Percentiles rank a stretch among this genome's conserved stretches.
Evolutionary conservation across 1,140 invertebrate species (phyloP).

Genomic region (Hesperophylax magnus): DNA sequence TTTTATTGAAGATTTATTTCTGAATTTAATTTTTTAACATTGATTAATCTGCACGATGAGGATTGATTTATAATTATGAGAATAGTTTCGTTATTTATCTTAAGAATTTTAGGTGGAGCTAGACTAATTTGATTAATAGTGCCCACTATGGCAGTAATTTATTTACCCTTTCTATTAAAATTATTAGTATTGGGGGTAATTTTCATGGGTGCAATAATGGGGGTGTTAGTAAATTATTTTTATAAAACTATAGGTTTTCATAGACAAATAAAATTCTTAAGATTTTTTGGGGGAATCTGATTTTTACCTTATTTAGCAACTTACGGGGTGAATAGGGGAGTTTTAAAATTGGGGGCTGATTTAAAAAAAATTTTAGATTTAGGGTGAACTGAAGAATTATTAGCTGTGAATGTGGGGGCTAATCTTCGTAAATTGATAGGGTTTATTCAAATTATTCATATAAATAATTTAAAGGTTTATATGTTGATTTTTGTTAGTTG

Average conservation of each 20-base stretch:
- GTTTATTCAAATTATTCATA: conserved; percentile 60
- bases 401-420: conserved; percentile 62
- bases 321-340: conserved; percentile 59
- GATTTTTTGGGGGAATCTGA: conserved; percentile 63
- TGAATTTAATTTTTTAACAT: no score
- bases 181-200: conserved; percentile 65
- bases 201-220: conserved; percentile 56
- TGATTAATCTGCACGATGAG: no score
- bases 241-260: no score
- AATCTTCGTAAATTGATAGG: conserved; percentile 60
- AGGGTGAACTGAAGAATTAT: conserved; percentile 68
- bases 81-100: no score
- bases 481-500: no score
- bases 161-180: conserved; percentile 67
- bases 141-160: no score
- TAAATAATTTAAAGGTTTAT: conserved; percentile 69
- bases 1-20: no score
- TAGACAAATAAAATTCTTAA: no score
- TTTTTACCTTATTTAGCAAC: conserved; percentile 67
- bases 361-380: conserved; percentile 65
- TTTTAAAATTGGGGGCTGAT: conserved; percentile 59
- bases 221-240: conserved; percentile 62
- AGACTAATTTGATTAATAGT: no score
- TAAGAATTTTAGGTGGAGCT: no score
- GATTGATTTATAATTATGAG: no score